Base-by-base conservation (phyloP, 1,140 invertebrate species). In the Drosophila serrata region DNA sequence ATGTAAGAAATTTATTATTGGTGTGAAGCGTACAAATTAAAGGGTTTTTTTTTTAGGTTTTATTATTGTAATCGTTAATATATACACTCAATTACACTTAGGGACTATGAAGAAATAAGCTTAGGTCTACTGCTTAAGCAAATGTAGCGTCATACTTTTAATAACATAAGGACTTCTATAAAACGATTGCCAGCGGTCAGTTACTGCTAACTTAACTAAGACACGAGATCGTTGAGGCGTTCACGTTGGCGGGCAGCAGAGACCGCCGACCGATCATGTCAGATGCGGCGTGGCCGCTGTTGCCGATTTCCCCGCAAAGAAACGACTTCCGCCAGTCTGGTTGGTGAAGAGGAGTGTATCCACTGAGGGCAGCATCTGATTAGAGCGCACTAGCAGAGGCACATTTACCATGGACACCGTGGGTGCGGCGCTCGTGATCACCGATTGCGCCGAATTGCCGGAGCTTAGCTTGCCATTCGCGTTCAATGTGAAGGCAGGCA, bases 161-260 rank as follows among this genome's bases (percentile, higher is more conserved):
- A 72, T 73, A 70, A 70, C 29, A 70, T 87, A 87, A 48, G 65
- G 67, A 88, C 72, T 57, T 65, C 29, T 62, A 49, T 51, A 40
- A 78, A 70, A 77, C 64, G 67, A 88, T 88, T 84, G 82, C 75
- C 80, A 80, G 46, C 65, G 75, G 62, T 73, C 61, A 56, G 79
- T 78, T 75, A 81, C 70, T 69, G 60, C 84, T 88, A 88, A 76
- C 85, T 88, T 84, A 90, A 79, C 79, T 88, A 88, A 88, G 85
- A 88, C 85, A 88, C 85, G 85, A 88, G 85, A 88, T 88, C 85
- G 85, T 85, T 85, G 85, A 81, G 86, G 70, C 77, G 51, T 85
- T 72, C 59, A 73, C 45, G 68, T 81, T 84, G 85, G 49, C 62
- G 29, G 43, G 29, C 39, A 77, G 53, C 67, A 72, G 13, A 37